A percentile compares a stretch with the other conserved stretches of the same genome.
Conservation (phyloP, 2,113 vertebrate genomes). For the Indicator indicator region DNA sequence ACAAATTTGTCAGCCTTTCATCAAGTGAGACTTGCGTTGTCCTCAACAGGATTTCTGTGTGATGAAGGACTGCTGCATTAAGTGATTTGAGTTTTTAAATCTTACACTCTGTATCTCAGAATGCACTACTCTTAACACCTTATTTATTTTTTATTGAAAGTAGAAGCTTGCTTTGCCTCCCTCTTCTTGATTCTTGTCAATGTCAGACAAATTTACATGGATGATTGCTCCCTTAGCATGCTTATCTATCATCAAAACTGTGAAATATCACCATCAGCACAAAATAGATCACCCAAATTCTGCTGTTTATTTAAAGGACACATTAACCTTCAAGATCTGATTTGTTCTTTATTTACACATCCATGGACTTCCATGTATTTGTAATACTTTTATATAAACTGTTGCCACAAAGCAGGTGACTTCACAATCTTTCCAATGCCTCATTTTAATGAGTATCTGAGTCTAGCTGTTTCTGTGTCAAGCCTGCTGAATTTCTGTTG, state of each 20-base stretch:
- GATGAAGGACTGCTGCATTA: background rate
- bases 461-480: background rate
- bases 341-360: conserved; percentile 49
- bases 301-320: conserved; percentile 16
- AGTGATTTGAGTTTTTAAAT: background rate
- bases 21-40: background rate
- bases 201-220: conserved; percentile 56
- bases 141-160: conserved; percentile 34
- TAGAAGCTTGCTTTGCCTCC: background rate
- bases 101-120: background rate
- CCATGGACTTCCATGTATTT: background rate
- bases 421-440: background rate
- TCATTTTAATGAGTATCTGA: background rate
- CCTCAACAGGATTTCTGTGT: background rate
- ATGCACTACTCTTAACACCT: background rate
- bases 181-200: conserved; percentile 15
- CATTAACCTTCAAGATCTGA: conserved; percentile 29
- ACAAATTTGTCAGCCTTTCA: conserved; percentile 19
- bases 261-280: background rate
- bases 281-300: conserved; percentile 6
- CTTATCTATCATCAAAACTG: conserved; percentile 41
- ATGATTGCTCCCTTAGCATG: conserved; percentile 40
- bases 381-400: background rate
- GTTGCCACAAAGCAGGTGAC: background rate
- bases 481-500: background rate